Evolutionary conservation across 2,113 vertebrate species (phyloP), one percentile per base, ranked within the genome.

Genomic region (Stegastes partitus): DNA sequence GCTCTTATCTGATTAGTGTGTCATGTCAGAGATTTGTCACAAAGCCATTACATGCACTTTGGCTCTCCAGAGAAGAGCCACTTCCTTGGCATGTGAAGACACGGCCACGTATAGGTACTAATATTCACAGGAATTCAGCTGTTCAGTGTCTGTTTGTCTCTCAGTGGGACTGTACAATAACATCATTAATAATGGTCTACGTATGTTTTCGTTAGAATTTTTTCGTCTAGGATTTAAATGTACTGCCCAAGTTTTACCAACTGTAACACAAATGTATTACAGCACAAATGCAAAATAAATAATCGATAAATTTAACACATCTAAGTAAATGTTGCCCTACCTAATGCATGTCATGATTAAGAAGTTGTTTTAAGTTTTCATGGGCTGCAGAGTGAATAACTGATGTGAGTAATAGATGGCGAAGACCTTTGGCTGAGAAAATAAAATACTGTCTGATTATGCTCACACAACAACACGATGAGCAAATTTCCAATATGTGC

Each of bases 21-120:
- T 94, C 92, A 92, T 51, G 74, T 89, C 91, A 88, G 89, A 89
- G 91, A 91, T 95, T 93, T 93, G 90, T 94, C 94, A 95, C 86
- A 71, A 79, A 87, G 82, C 80, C 85, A 83, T 86, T 84, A 91
- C 18, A 70, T 84, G 84, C 72, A 76, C 71, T 78, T 68, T 68
- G 70, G 69, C 66, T 88, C 84, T 78, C 37, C 44, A 67, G 39
- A 69, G 81, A 75, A 55, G 45, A 87, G 59, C 53, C 74, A 78
- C 69, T 89, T 89, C 88, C 87, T 81, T 84, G 92, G 88, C 84
- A 89, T 91, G 90, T 91, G 81, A 92, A 91, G 82, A 91, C 81
- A 73, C 11, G 50, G 72, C 85, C 88, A 70, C 84, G 84, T 81
- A 59, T 51, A 63, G 81, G 81, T 22, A 68, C 47, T 86, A 65